Evolutionary conservation across 1,140 invertebrate genomes (phyloP).

Genomic region (Agraylea sexmaculata): DNA sequence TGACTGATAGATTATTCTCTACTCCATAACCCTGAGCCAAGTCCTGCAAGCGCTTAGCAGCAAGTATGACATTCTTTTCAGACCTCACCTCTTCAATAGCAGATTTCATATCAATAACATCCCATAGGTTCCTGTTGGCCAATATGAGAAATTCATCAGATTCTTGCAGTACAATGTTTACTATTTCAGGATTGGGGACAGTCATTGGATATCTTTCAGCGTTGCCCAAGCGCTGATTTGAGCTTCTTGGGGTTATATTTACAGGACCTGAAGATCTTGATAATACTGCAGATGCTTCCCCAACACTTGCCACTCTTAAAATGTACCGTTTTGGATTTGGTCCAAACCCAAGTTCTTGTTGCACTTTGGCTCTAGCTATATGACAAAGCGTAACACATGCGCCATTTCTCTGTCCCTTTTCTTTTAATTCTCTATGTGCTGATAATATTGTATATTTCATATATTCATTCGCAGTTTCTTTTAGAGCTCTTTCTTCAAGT

Average conservation of each 20-base stretch:
- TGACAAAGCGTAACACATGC: conserved; percentile 62
- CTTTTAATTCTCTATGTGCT: conserved; percentile 60
- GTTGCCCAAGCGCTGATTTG: conserved; percentile 48
- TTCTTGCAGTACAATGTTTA: conserved; percentile 62
- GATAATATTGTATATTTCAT: conserved; percentile 72
- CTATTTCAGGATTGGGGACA: conserved; percentile 60
- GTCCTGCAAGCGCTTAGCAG: conserved; percentile 69
- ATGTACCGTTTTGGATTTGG: conserved; percentile 41
- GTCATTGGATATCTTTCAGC: conserved; percentile 51
- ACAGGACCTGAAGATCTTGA: conserved; percentile 50
- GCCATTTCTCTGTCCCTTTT: conserved; percentile 56
- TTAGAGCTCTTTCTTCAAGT: conserved; percentile 64
- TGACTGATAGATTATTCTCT: conserved; percentile 66
- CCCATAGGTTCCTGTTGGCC: conserved; percentile 67
- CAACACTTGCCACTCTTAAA: conserved; percentile 59
- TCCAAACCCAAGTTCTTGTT: conserved; percentile 37
- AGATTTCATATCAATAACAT: conserved; percentile 59
- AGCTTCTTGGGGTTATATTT: conserved; percentile 41
- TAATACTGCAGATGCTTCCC: conserved; percentile 58
- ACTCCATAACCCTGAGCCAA: conserved; percentile 71
- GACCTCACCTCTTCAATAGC: conserved; percentile 62
- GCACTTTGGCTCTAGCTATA: conserved; percentile 44
- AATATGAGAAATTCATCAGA: conserved; percentile 72
- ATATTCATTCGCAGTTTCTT: conserved; percentile 67
- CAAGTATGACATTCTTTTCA: conserved; percentile 61